Evolutionary conservation across 92 coral and sea anemone species (phyloP).

Genomic region (Phenganax subtilis): DNA sequence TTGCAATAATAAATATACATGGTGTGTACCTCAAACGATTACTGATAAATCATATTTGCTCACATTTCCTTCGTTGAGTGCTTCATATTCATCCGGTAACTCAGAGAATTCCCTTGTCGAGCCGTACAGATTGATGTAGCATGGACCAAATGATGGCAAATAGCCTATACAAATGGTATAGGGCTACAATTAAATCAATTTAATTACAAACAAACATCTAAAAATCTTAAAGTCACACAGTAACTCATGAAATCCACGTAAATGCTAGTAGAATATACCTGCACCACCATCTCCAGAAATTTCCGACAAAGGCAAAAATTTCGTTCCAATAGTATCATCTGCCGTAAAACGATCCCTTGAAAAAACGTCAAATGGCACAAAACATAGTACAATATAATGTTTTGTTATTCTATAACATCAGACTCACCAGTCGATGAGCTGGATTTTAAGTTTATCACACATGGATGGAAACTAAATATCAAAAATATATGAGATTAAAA

Average conservation of each 20-base stretch:
- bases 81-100: conserved; percentile 75
- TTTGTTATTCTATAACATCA: not conserved
- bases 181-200: not conserved
- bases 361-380: not conserved
- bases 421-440: conserved; percentile 72
- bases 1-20: no score
- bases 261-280: conserved; percentile 35
- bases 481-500: not conserved
- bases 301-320: conserved; percentile 57
- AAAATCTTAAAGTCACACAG: not conserved
- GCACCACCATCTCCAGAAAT: conserved; percentile 75
- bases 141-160: conserved; percentile 85
- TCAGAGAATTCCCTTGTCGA: conserved; percentile 90
- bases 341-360: conserved; percentile 64
- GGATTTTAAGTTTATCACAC: conserved; percentile 72
- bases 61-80: conserved; percentile 81
- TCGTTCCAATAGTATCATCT: conserved; percentile 72
- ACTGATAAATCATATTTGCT: conserved; percentile 14
- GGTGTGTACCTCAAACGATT: not conserved
- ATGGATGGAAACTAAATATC: conserved; percentile 64
- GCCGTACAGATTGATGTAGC: conserved; percentile 80
- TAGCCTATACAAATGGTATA: conserved; percentile 50
- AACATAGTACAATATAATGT: not conserved
- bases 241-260: not conserved
- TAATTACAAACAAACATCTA: not conserved